phyloP scores from a whole-genome alignment of 2,888 invertebrate species.

The Phoenoteleia sp. region DNA sequence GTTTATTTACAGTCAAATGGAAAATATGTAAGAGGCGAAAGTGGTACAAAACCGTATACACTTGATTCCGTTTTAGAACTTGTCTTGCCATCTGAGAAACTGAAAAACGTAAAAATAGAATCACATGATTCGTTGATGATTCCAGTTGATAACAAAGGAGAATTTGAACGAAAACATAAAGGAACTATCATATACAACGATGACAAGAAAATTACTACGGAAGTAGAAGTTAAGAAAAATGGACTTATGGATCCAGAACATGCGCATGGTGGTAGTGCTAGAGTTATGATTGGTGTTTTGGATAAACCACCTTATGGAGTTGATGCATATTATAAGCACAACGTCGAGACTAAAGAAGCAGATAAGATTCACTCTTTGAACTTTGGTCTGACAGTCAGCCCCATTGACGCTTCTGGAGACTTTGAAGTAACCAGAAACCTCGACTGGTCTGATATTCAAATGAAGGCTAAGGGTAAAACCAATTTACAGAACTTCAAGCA shows the following conservation, averaged over 20 bases:
- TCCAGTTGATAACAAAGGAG: constrained; percentile 77
- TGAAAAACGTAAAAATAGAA: constrained; percentile 87
- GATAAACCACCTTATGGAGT: constrained; percentile 87
- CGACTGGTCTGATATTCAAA: constrained; percentile 75
- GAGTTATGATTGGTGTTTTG: constrained; percentile 86
- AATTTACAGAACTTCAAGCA: constrained; percentile 80
- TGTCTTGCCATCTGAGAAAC: constrained; percentile 88
- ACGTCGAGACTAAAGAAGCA: constrained; percentile 85
- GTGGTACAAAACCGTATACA: constrained; percentile 86
- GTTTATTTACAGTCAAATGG: constrained; percentile 76
- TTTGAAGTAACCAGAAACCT: constrained; percentile 75
- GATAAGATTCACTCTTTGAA: constrained; percentile 76
- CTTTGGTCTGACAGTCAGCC: constrained; percentile 67
- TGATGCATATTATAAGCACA: constrained; percentile 86
- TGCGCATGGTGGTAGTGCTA: constrained; percentile 85
- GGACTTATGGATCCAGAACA: constrained; percentile 83
- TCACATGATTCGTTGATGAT: constrained; percentile 61
- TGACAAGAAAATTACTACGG: constrained; percentile 87
- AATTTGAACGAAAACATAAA: constrained; percentile 83
- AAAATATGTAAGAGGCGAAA: constrained; percentile 74
- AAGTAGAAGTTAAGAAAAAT: constrained; percentile 76
- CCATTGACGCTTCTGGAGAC: constrained; percentile 76
- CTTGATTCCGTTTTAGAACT: constrained; percentile 87
- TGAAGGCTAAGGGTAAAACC: constrained; percentile 80
- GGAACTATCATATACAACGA: constrained; percentile 88